These are phyloP conservation scores for Magallana nippona DNA, from an alignment of 2,888 invertebrate genomes.

Conservation along the genomic window DNA sequence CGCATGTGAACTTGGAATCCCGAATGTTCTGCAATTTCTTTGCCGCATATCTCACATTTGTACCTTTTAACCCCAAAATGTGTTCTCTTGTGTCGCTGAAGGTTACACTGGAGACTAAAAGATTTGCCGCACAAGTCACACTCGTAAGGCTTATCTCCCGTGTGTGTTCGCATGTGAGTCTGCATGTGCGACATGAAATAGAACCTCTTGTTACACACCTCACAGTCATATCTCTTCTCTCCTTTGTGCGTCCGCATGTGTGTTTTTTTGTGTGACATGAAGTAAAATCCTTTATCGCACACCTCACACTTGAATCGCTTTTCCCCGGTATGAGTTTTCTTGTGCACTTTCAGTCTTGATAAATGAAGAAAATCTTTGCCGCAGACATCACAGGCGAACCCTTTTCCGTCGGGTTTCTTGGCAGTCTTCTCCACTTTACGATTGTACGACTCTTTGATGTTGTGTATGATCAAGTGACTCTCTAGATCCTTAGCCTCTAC, in stretches of 20 bases:
- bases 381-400: not conserved
- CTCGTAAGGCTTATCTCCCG: not conserved
- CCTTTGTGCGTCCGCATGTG: slow-evolving; percentile 10
- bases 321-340: slow-evolving; percentile 4
- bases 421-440: not conserved
- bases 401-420: not conserved
- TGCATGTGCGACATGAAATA: not conserved
- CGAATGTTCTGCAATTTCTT: not conserved
- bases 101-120: not conserved
- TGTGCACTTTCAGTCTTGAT: slow-evolving; percentile 9
- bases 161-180: slow-evolving; percentile 12
- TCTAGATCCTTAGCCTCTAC: not conserved
- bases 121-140: slow-evolving; percentile 15
- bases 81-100: slow-evolving; percentile 4
- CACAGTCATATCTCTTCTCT: not conserved
- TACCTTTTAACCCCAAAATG: not conserved
- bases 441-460: not conserved
- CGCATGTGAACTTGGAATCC: slow-evolving; percentile 14
- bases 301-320: slow-evolving; percentile 18
- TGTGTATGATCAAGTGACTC: slow-evolving; percentile 21
- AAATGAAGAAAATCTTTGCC: slow-evolving; percentile 1
- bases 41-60: slow-evolving; percentile 19
- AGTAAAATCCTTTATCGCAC: slow-evolving; percentile 12
- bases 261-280: not conserved
- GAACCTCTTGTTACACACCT: not conserved